These are phyloP conservation scores for Zeus faber DNA, from an alignment of 2,113 vertebrate species.

Conservation along the genomic window DNA sequence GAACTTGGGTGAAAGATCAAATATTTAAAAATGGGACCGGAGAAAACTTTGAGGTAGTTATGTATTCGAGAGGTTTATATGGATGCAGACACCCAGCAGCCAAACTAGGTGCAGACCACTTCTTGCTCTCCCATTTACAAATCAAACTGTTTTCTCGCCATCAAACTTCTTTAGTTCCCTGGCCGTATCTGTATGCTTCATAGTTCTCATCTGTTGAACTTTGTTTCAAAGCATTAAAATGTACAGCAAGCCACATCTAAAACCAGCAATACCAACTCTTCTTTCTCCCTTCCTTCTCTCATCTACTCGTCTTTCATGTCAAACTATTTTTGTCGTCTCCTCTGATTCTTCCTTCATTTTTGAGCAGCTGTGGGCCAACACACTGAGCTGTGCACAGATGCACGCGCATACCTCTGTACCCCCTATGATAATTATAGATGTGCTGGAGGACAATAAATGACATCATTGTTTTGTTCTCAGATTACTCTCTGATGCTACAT, in stretches of 20 bases:
- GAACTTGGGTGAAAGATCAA: no score
- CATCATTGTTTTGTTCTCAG: constrained; percentile 53
- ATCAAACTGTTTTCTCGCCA: no score
- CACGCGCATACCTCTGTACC: constrained; percentile 1
- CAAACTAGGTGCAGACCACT: no score
- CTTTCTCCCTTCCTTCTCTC: constrained; percentile 33
- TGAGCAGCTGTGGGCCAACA: constrained; percentile 55
- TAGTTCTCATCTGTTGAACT: no score
- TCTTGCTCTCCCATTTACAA: no score
- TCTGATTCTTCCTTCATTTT: constrained; percentile 63
- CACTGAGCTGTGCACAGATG: constrained; percentile 3
- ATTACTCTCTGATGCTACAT: constrained; percentile 27
- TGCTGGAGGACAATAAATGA: constrained; percentile 54
- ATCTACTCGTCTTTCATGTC: constrained; percentile 60
- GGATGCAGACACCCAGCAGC: no score
- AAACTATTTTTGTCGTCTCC: constrained; percentile 54
- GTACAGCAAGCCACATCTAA: not conserved
- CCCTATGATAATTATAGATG: constrained; percentile 52
- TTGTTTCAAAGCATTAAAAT: no score
- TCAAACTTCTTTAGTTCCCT: no score
- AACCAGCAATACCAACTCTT: not conserved
- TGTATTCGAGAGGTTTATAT: no score
- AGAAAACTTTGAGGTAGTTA: no score
- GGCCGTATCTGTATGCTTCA: no score
- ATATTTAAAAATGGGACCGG: no score